These are phyloP conservation scores for Liodrosophila aerea DNA, from an alignment of 2,888 invertebrate genomes.

Conservation along the genomic window DNA sequence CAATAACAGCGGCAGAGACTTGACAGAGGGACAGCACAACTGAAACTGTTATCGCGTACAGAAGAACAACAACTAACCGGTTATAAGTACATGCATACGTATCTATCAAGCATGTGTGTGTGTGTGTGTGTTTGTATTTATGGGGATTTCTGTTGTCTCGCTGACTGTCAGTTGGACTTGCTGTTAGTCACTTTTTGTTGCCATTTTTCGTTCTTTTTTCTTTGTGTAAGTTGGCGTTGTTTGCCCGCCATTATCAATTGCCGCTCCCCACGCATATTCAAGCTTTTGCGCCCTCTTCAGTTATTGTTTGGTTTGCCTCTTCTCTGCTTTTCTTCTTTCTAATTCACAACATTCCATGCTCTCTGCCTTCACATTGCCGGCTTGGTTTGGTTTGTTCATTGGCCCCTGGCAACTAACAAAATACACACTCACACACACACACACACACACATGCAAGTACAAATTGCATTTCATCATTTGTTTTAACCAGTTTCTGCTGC, in stretches of 20 bases:
- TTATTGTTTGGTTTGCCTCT: neutral
- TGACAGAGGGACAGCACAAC: neutral
- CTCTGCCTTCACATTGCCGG: slow-evolving; percentile 22
- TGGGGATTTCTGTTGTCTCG: slow-evolving; percentile 26
- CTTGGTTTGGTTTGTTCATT: slow-evolving; percentile 18
- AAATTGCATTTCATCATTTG: slow-evolving; percentile 50
- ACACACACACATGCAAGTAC: slow-evolving; percentile 1
- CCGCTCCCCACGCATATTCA: slow-evolving; percentile 5
- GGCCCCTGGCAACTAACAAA: slow-evolving; percentile 33
- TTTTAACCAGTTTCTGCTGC: slow-evolving; percentile 22
- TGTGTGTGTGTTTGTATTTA: slow-evolving; percentile 9
- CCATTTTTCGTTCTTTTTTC: neutral
- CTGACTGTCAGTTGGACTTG: slow-evolving; percentile 12
- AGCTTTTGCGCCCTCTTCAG: slow-evolving; percentile 1
- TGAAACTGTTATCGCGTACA: slow-evolving; percentile 8
- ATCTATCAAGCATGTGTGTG: neutral
- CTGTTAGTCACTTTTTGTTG: slow-evolving; percentile 41
- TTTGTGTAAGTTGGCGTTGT: slow-evolving; percentile 19
- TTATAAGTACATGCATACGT: slow-evolving; percentile 14
- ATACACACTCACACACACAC: neutral
- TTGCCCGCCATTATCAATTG: slow-evolving; percentile 31
- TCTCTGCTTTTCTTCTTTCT: slow-evolving; percentile 13
- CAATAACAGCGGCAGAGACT: slow-evolving; percentile 1
- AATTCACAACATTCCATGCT: slow-evolving; percentile 41
- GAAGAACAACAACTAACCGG: slow-evolving; percentile 31